Evolutionary conservation across 2,888 invertebrate species (phyloP), one percentile per base, ranked within the genome.

Genomic region (Tinea semifulvella): DNA sequence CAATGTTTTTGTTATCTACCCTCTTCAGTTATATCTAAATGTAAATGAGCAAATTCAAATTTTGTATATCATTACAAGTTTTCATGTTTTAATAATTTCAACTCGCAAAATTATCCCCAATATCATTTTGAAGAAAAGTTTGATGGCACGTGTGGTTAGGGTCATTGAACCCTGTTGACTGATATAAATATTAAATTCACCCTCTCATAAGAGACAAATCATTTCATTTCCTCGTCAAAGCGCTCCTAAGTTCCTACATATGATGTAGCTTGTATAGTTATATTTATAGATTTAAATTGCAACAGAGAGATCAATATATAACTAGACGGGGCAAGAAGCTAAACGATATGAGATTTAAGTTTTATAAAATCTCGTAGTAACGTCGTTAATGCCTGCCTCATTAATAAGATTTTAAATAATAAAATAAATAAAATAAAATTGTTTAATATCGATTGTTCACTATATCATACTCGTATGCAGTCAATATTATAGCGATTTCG

Each of bases 121-220:
- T 31, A 31, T 31, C 31, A 31, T 14, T 11, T 31, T 31, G 11
- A 14, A 14, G 31, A 31, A 31, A 31, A 31, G 31, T 31, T 31
- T 31, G 11, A 31, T 31, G 31, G 31, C 31, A 31, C 31, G 36
- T 36, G 36, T 17, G 18, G 36, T 4, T 11, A 11, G 58, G 72
- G 65, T 71, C 73, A 54, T 72, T 76, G 70, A 74, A 68, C 77
- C 66, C 65, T 53, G 52, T 31, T 20, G 20, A 31, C 28, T 28
- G 27, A 54, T 61, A 61, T 60, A 68, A 71, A 76, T 79, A 77
- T 74, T 74, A 75, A 75, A 77, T 77, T 74, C 79, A 77, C 80
- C 79, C 79, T 68, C 58, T 28, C 36, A 42, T 61, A 65, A 60
- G 65, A 74, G 80, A 79, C 77, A 79, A 79, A 80, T 80, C 75